Evolutionary conservation across 2,888 invertebrate species (phyloP).

Genomic region (Tortricodes alternella): DNA sequence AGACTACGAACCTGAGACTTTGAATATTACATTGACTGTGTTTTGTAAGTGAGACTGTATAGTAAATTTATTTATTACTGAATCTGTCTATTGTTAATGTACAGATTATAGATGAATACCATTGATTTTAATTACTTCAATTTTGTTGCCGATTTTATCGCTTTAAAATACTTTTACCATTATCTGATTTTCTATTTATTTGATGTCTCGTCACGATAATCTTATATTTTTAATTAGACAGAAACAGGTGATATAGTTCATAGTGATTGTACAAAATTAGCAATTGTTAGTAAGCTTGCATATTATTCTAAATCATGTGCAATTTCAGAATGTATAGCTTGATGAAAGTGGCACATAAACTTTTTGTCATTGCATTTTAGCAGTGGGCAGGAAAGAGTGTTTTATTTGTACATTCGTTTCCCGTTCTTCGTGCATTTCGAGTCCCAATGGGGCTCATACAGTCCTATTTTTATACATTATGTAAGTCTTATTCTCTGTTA

Average conservation of each 20-base stretch:
- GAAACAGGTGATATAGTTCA: conserved; percentile 72
- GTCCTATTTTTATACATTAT: conserved; percentile 83
- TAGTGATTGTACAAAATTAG: conserved; percentile 78
- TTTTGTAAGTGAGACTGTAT: conserved; percentile 76
- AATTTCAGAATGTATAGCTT: conserved; percentile 69
- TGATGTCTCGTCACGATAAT: conserved; percentile 55
- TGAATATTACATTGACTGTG: conserved; percentile 58
- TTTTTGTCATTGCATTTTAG: conserved; percentile 78
- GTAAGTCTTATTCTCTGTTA: conserved; percentile 79
- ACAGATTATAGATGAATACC: conserved; percentile 69
- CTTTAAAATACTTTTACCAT: conserved; percentile 53
- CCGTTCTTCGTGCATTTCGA: conserved; percentile 77
- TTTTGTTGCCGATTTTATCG: conserved; percentile 64
- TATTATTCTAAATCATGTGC: conserved; percentile 78
- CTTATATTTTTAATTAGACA: conserved; percentile 61
- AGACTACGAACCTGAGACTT: conserved; percentile 58
- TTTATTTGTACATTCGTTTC: conserved; percentile 75
- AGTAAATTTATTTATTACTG: conserved; percentile 79
- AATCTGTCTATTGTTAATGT: conserved; percentile 73
- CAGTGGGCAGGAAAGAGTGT: conserved; percentile 66
- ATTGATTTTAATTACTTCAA: conserved; percentile 69
- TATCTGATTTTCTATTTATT: conserved; percentile 70
- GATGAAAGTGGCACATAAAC: conserved; percentile 59
- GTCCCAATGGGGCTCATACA: conserved; percentile 71
- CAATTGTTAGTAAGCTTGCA: conserved; percentile 73